A percentile compares a stretch with the other conserved stretches of the same genome.
Evolutionary conservation across 1,140 invertebrate genomes (phyloP).

Genomic region (Mycetomoellerius zeteki): DNA sequence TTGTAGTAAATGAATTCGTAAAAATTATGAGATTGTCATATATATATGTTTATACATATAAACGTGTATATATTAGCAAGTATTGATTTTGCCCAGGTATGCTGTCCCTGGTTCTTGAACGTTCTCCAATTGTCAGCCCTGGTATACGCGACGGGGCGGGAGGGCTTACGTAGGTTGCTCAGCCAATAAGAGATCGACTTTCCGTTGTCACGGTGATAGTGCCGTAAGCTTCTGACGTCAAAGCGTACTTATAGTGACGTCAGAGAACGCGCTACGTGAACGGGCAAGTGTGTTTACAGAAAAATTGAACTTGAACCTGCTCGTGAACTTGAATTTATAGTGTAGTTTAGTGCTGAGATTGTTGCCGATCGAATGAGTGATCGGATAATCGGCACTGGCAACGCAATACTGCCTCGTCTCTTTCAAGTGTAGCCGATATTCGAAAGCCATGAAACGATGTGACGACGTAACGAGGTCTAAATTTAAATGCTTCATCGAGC

Average conservation of each 20-base stretch:
- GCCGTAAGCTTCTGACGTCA: conserved; percentile 79
- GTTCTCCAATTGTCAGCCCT: conserved; percentile 5
- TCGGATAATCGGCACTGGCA: too few relatives aligned
- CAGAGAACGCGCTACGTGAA: conserved; percentile 74
- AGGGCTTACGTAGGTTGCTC: neutral
- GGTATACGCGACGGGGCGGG: neutral
- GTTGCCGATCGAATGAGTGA: neutral
- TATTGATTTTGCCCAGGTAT: neutral
- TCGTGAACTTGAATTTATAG: conserved; percentile 9
- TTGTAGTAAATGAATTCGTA: neutral
- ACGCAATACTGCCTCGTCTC: neutral
- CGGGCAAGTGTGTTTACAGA: conserved; percentile 76
- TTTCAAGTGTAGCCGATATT: neutral
- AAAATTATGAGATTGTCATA: neutral
- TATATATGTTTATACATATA: neutral
- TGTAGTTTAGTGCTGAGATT: neutral
- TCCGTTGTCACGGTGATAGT: conserved; percentile 72
- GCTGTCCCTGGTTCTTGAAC: neutral
- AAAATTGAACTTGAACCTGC: conserved; percentile 76
- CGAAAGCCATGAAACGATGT: neutral
- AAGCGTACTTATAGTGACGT: conserved; percentile 77
- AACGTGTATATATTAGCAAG: neutral
- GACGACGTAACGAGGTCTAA: conserved; percentile 34
- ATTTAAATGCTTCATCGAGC: conserved; percentile 40
- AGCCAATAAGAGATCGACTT: conserved; percentile 69